Percentiles rank a stretch among this genome's conserved stretches.
Conservation (phyloP, 2,797 vertebrate species). For the Aphelocoma californica region DNA sequence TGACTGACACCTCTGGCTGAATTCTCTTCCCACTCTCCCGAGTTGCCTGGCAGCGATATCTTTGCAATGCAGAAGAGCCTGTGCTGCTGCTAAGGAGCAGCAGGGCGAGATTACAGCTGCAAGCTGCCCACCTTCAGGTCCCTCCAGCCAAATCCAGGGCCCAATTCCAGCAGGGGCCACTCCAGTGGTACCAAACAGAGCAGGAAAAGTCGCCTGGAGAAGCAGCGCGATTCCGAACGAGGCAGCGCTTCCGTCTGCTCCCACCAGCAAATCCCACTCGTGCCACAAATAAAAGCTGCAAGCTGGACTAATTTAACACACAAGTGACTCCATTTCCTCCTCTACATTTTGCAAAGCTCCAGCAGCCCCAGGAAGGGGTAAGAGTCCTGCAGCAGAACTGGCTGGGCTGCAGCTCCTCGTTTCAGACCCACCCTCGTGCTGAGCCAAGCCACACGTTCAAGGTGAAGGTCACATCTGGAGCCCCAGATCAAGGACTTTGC, state of each 20-base stretch:
- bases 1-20: conserved; percentile 37
- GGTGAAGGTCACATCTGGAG: background rate
- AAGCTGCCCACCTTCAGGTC: background rate
- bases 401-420: background rate
- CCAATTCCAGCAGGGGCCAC: background rate
- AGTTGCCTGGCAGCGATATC: conserved; percentile 58
- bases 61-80: conserved; percentile 40
- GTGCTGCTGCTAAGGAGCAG: background rate
- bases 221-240: accelerated
- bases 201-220: background rate
- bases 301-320: conserved; percentile 6
- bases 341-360: background rate
- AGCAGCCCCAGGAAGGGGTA: background rate
- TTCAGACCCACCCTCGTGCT: background rate
- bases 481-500: background rate
- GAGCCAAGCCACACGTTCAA: accelerated
- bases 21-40: conserved; percentile 30
- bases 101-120: background rate
- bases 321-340: conserved; percentile 9
- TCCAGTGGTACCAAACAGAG: background rate
- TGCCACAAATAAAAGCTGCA: conserved; percentile 11
- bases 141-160: background rate
- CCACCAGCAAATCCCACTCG: background rate
- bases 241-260: background rate
- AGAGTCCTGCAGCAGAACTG: background rate